phyloP scores from a whole-genome alignment of 2,888 invertebrate genomes.

The Trichogramma dendrolimi region DNA sequence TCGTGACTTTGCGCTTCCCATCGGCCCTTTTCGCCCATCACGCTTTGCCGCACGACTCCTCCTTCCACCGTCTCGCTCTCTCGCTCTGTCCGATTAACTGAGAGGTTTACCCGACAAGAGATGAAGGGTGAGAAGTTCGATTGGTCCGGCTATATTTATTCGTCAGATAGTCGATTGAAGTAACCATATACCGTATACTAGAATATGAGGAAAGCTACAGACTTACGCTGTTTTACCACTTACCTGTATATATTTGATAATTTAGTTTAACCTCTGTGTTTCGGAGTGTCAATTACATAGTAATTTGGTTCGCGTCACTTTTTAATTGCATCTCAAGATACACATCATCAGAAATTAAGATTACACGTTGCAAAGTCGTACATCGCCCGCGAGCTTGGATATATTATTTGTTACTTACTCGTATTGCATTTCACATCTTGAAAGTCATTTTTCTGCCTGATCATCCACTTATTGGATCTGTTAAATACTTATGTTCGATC shows the following conservation, averaged over 20 bases:
- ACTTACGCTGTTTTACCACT: too few species aligned
- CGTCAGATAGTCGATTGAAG: too few species aligned
- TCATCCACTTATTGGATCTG: slow-evolving; percentile 15
- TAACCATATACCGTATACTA: too few species aligned
- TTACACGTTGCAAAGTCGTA: neutral
- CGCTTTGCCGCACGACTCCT: slow-evolving; percentile 23
- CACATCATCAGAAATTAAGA: neutral
- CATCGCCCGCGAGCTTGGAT: neutral
- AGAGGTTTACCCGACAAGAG: too few species aligned
- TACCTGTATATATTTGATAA: too few species aligned
- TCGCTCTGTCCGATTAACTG: slow-evolving; percentile 17
- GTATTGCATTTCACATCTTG: neutral
- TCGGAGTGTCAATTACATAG: too few species aligned
- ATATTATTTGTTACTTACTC: too few species aligned
- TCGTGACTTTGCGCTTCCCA: slow-evolving; percentile 47
- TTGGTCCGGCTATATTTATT: too few species aligned
- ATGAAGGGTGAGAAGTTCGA: too few species aligned
- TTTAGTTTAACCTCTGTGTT: too few species aligned
- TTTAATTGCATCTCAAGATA: slow-evolving; percentile 41
- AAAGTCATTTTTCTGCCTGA: slow-evolving; percentile 5
- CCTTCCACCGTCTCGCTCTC: slow-evolving; percentile 21
- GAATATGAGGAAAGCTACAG: too few species aligned
- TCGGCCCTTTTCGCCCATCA: slow-evolving; percentile 24
- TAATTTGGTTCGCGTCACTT: slow-evolving; percentile 50
- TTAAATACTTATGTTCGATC: neutral